phyloP scores from a whole-genome alignment of 2,113 vertebrate species.

The Emydocephalus ijimae region DNA sequence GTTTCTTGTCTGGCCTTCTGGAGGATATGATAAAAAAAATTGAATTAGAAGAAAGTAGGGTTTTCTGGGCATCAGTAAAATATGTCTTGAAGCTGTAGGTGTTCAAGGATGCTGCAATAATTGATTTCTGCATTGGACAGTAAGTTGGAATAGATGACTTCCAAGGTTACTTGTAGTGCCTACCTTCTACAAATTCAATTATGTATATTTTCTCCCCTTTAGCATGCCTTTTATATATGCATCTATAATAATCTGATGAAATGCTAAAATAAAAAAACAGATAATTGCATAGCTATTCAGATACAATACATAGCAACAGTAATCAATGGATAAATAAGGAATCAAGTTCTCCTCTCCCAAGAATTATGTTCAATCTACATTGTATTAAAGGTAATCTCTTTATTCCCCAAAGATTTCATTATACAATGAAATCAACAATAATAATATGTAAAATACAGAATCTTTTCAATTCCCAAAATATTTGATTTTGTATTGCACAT shows the following conservation, averaged over 20 bases:
- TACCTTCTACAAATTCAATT: not conserved
- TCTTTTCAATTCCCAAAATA: slow-evolving; percentile 16
- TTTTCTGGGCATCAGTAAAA: not conserved
- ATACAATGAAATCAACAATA: not conserved
- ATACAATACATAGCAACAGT: not conserved
- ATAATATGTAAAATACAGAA: not conserved
- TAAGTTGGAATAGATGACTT: not conserved
- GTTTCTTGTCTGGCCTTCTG: not conserved
- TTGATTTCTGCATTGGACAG: not conserved
- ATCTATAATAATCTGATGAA: not conserved
- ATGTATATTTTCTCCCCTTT: not conserved
- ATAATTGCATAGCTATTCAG: not conserved
- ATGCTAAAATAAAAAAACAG: not conserved
- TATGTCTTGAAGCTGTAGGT: not conserved
- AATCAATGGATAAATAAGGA: not conserved
- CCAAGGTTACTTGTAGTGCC: not conserved
- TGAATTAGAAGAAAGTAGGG: not conserved
- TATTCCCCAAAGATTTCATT: not conserved
- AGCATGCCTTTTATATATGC: not conserved
- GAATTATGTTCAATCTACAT: not conserved
- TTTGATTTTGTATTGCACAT: slow-evolving; percentile 1
- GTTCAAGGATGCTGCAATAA: not conserved
- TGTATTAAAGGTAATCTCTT: not conserved
- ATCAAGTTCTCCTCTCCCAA: not conserved
- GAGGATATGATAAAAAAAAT: not conserved